These are phyloP conservation scores for Meriones psammophilus DNA, from an alignment of 2,797 vertebrate species.

Conservation along the genomic window DNA sequence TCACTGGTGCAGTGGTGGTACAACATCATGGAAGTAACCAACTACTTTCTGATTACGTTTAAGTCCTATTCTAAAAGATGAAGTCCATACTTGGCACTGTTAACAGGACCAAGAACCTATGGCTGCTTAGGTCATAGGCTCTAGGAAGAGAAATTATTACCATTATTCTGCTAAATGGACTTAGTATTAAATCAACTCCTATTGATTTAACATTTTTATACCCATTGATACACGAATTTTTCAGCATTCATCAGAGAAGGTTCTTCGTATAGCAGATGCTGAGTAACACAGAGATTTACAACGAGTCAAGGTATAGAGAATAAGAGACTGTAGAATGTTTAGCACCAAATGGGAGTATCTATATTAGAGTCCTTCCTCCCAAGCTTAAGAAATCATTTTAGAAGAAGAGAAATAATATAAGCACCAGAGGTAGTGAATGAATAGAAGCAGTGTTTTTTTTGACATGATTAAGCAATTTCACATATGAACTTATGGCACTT, in stretches of 20 bases:
- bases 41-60: background rate
- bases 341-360: background rate
- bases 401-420: background rate
- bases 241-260: background rate
- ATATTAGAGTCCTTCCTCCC: background rate
- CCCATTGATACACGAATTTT: background rate
- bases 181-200: background rate
- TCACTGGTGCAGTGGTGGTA: background rate
- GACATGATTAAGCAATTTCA: background rate
- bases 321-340: background rate
- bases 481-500: background rate
- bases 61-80: background rate
- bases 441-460: background rate
- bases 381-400: background rate
- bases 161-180: background rate
- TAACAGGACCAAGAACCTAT: background rate
- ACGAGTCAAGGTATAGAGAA: background rate
- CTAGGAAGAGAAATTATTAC: background rate
- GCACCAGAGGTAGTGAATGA: background rate
- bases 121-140: background rate
- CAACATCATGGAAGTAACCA: background rate
- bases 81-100: background rate
- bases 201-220: background rate
- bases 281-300: background rate
- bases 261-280: background rate